Conservation (phyloP, 2,888 invertebrate genomes). For the Automeris io region DNA sequence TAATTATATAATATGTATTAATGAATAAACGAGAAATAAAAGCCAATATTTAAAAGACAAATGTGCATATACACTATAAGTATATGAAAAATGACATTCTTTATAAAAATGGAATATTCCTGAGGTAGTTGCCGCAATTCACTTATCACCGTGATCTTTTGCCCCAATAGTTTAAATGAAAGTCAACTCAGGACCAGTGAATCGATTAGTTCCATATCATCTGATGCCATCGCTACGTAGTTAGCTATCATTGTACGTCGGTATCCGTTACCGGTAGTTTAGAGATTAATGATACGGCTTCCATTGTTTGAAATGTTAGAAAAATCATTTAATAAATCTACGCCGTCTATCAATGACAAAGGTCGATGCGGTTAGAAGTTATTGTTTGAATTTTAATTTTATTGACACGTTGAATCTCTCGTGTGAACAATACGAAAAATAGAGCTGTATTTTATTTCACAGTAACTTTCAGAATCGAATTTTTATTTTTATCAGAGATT, state of each 20-base stretch:
- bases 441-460: background rate
- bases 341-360: constrained; percentile 32
- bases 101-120: too few relatives aligned
- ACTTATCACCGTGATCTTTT: constrained; percentile 44
- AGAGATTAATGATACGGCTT: constrained; percentile 60
- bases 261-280: constrained; percentile 55
- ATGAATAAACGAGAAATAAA: too few relatives aligned
- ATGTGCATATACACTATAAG: too few relatives aligned
- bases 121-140: constrained; percentile 29
- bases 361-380: constrained; percentile 10
- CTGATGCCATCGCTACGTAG: constrained; percentile 58
- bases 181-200: constrained; percentile 45
- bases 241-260: constrained; percentile 55
- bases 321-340: constrained; percentile 58
- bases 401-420: background rate
- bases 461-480: too few relatives aligned
- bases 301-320: constrained; percentile 63
- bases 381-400: constrained; percentile 7
- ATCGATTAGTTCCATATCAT: constrained; percentile 62
- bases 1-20: too few relatives aligned
- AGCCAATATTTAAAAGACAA: too few relatives aligned
- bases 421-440: background rate
- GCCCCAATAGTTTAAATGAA: constrained; percentile 65
- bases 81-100: too few relatives aligned
- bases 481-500: too few relatives aligned